Base-by-base conservation (phyloP, 2,888 invertebrate genomes). In the Teleogryllus oceanicus region DNA sequence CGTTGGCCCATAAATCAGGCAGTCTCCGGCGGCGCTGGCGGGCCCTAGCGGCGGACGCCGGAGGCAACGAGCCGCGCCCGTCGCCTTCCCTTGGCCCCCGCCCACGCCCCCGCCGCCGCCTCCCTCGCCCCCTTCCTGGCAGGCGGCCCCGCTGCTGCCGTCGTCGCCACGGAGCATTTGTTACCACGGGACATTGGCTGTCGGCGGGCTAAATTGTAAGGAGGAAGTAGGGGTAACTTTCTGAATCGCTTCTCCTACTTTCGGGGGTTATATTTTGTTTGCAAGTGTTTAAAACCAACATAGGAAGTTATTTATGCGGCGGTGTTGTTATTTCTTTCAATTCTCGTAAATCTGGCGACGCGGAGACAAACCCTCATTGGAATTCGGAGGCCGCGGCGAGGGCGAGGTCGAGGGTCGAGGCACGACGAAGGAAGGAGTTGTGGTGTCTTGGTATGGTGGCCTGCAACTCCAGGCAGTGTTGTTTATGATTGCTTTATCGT, bases 111-210 rank as follows among this genome's bases (percentile, higher is more conserved):
- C 37, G 8, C 13, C 62, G 16, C n/a, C 62, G 62, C 62, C n/a
- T 0, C 62, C n/a, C 16, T n/a, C 62, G 11, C 16, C n/a, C 16
- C 62, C 62, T 62, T n/a, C n/a, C 62, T 62, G n/a, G 16, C 62
- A 62, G n/a, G 11, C n/a, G 62, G 62, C 62, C 62, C 62, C 62
- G 62, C 62, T 8, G 16, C 62, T n/a, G 62, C 16, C 62, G 16
- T 4, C 62, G n/a, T 62, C 62, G 13, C 62, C 62, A 62, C 62
- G 62, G 16, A 13, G 62, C 62, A 62, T 62, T 62, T 62, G 62
- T 62, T 62, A 62, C 62, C 62, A 62, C 62, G 62, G 62, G 62
- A 62, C 62, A 62, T 62, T 62, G 62, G 62, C 62, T 62, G 62
- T 62, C 62, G 62, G 16, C 62, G 62, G n/a, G 62, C 62, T 62